Base-by-base conservation (phyloP, 2,888 invertebrate species). In the Erebia aethiops region DNA sequence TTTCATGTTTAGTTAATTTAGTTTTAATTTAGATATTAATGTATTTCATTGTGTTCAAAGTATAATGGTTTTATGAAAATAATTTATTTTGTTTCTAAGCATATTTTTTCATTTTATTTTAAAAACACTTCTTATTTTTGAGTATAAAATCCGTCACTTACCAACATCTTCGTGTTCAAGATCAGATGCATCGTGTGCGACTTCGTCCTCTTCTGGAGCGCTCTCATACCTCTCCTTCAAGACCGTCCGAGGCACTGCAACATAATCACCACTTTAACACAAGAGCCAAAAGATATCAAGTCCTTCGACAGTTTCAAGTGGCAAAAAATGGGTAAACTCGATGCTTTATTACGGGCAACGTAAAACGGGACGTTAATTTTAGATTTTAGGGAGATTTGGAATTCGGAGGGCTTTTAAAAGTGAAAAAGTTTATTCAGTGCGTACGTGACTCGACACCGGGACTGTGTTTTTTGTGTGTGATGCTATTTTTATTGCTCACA, bases 211-310 rank as follows among this genome's bases (percentile, higher is more conserved):
- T 87, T 97, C 97, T 63, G 96, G 94, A 43, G 95, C 95, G 74
- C 96, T 96, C 83, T 97, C 97, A 88, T 96, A 97, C 77, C 96
- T 95, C 87, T 97, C 97, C 84, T 97, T 96, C 74, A 98, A 92
- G 68, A 98, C 97, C 84, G 96, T 96, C 76, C 97, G 94, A 4
- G 97, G 97, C 76, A 98, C 98, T 98, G 93, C 83, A 87, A 87
- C 74, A 74, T 75, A 88, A 85, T 81, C 75, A 75, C 71, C 73
- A 83, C 87, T 81, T 85, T 88, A 86, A 76, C 9, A 52, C 56
- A 58, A 72, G 35, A 26, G 3, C 2, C 16, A 71, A 79, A 87
- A 80, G 80, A 72, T 69, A 67, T 52, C 26, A 71, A 74, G 35
- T 72, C 21, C 16, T 18, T 67, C 67, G 58, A 72, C 58, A 74